Evolutionary conservation across 2,113 vertebrate species (phyloP).

Genomic region (Delphinapterus leucas): DNA sequence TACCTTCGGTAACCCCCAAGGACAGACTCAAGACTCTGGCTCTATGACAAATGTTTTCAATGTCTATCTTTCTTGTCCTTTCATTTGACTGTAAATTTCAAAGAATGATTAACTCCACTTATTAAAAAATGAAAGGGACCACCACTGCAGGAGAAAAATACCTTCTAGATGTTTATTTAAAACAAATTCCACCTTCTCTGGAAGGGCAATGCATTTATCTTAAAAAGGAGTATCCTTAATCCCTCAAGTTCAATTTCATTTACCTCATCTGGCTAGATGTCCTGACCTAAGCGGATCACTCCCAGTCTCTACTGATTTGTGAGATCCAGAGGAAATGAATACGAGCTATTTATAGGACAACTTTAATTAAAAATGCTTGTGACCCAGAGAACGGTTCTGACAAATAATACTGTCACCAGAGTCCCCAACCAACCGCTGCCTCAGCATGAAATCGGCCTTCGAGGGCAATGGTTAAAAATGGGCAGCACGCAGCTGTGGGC

Average conservation of each 20-base stretch:
- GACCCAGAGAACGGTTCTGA: background rate
- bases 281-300: background rate
- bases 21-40: background rate
- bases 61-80: background rate
- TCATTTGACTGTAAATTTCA: background rate
- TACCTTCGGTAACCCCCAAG: background rate
- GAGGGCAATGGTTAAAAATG: background rate
- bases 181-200: background rate
- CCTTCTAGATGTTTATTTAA: background rate
- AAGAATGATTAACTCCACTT: background rate
- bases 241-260: background rate
- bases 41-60: background rate
- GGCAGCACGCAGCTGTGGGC: background rate
- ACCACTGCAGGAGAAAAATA: background rate
- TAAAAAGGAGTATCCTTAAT: background rate
- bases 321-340: background rate
- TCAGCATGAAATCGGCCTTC: background rate
- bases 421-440: background rate
- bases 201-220: background rate
- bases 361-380: slow-evolving; percentile 10
- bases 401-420: background rate
- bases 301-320: background rate
- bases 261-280: background rate
- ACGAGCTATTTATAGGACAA: background rate
- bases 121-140: background rate